Evolutionary conservation across 2,888 invertebrate species (phyloP).

Genomic region (Drosophila peninsularis): DNA sequence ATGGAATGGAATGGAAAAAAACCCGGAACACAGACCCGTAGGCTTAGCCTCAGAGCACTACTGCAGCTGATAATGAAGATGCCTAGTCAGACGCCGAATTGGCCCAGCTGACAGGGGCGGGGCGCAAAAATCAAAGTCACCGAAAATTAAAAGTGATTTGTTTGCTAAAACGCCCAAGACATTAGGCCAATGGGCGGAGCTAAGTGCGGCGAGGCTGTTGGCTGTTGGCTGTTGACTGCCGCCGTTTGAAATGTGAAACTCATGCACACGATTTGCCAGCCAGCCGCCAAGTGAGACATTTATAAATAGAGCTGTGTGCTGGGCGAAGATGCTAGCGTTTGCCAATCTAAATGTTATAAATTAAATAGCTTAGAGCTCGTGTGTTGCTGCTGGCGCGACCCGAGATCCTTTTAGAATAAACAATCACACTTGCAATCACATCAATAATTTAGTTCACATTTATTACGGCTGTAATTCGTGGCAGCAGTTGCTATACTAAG

Average conservation of each 20-base stretch:
- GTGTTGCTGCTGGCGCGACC: not conserved
- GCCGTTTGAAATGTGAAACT: constrained; percentile 74
- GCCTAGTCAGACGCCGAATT: constrained; percentile 65
- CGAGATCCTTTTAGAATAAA: constrained; percentile 15
- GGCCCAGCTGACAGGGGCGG: constrained; percentile 13
- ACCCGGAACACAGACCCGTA: constrained; percentile 9
- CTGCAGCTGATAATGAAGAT: constrained; percentile 71
- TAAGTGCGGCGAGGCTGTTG: not conserved
- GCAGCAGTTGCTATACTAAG: constrained; percentile 36
- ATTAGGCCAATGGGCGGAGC: constrained; percentile 39
- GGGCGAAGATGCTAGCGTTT: constrained; percentile 5
- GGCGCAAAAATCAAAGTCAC: constrained; percentile 78
- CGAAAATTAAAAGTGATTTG: constrained; percentile 81
- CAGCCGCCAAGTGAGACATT: constrained; percentile 57
- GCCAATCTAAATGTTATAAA: constrained; percentile 15
- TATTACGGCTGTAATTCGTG: constrained; percentile 35
- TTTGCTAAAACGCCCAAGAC: constrained; percentile 77
- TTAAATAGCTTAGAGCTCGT: constrained; percentile 18
- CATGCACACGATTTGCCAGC: constrained; percentile 42
- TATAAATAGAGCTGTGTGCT: constrained; percentile 62
- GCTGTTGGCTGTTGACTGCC: not conserved
- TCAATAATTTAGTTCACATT: constrained; percentile 30
- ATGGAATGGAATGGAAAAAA: not conserved
- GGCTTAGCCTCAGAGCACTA: constrained; percentile 30
- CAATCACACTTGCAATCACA: constrained; percentile 29